Conservation (phyloP, 2,797 vertebrate genomes). For the Lutjanus campechanus region DNA sequence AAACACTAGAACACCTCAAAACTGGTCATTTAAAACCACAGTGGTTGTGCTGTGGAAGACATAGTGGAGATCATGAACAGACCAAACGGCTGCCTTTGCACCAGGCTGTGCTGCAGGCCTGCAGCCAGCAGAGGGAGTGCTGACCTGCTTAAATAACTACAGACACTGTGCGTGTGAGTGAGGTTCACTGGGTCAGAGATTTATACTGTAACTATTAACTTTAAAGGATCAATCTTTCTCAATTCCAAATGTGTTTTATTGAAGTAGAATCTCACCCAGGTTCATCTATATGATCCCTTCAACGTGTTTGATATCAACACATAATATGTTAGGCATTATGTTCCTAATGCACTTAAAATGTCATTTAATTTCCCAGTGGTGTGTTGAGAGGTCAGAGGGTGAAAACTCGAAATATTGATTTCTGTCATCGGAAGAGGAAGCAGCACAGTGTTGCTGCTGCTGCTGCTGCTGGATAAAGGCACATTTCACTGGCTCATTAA, state of each 20-base stretch:
- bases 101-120: slow-evolving; percentile 32
- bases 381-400: slow-evolving; percentile 59
- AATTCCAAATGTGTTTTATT: slow-evolving; percentile 4
- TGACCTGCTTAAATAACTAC: slow-evolving; percentile 39
- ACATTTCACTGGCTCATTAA: slow-evolving; percentile 40
- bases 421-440: slow-evolving; percentile 40
- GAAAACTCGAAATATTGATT: slow-evolving; percentile 55
- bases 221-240: neutral
- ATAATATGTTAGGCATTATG: slow-evolving; percentile 25
- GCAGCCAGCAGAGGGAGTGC: slow-evolving; percentile 73
- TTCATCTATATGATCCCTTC: slow-evolving; percentile 11
- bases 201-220: neutral
- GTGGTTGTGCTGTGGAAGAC: neutral
- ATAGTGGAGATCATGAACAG: neutral
- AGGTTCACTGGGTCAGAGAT: neutral
- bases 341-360: slow-evolving; percentile 51
- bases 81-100: neutral
- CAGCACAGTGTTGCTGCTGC: slow-evolving; percentile 21
- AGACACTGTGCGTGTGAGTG: slow-evolving; percentile 1
- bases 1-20: neutral
- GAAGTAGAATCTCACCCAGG: neutral
- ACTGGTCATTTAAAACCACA: neutral
- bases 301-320: slow-evolving; percentile 21
- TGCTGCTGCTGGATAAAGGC: slow-evolving; percentile 19
- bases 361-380: slow-evolving; percentile 60